phyloP scores from a whole-genome alignment of 2,888 invertebrate genomes.

The Bimastos eiseni region DNA sequence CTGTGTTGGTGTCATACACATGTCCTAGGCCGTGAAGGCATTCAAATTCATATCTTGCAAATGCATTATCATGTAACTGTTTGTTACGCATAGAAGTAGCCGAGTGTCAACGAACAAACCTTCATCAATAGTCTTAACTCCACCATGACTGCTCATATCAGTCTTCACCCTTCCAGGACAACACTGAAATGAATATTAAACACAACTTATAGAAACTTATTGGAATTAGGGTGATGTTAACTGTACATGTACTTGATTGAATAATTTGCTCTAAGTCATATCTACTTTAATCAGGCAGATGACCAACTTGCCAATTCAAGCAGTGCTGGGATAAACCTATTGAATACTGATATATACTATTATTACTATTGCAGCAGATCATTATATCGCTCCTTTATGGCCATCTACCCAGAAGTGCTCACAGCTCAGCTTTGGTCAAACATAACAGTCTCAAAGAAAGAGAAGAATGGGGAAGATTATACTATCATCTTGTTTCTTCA shows the following conservation, averaged over 20 bases:
- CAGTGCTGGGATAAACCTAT: not conserved
- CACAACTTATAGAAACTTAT: not conserved
- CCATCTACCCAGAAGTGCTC: too few relatives aligned
- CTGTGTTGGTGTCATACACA: too few relatives aligned
- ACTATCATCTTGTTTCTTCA: not conserved
- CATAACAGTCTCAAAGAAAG: too few relatives aligned
- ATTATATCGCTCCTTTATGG: too few relatives aligned
- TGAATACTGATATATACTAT: too few relatives aligned
- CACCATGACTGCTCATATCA: slow-evolving; percentile 76
- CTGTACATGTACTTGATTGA: too few relatives aligned
- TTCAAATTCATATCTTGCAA: too few relatives aligned
- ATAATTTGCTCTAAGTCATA: not conserved
- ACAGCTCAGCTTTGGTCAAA: too few relatives aligned
- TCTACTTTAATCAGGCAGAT: not conserved
- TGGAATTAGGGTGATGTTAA: not conserved
- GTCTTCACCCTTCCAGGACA: slow-evolving; percentile 78
- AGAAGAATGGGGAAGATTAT: too few relatives aligned
- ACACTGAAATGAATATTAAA: slow-evolving; percentile 51
- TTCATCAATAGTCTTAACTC: slow-evolving; percentile 62
- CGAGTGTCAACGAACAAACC: slow-evolving; percentile 48
- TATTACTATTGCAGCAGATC: too few relatives aligned
- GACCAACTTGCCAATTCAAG: not conserved
- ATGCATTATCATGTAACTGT: too few relatives aligned
- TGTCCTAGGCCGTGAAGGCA: too few relatives aligned
- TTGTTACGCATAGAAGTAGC: not conserved